These are phyloP conservation scores for Oceanites oceanicus DNA, from an alignment of 2,113 vertebrate species.

Conservation along the genomic window DNA sequence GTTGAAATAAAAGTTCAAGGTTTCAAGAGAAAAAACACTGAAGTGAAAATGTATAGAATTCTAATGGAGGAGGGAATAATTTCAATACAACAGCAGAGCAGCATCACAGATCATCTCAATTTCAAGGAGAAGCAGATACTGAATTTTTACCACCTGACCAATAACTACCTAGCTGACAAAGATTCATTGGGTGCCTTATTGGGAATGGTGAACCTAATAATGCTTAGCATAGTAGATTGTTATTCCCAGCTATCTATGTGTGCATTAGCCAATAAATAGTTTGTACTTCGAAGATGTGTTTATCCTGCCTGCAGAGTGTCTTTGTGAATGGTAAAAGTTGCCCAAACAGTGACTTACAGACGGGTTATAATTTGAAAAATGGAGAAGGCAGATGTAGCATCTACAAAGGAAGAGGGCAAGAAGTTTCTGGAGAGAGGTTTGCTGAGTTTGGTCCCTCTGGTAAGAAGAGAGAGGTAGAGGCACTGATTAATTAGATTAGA, in stretches of 20 bases:
- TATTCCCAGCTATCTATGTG: background rate
- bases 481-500: no score
- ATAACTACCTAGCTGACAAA: background rate
- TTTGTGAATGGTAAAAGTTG: background rate
- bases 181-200: background rate
- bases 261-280: background rate
- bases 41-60: background rate
- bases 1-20: background rate
- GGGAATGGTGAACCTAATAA: background rate
- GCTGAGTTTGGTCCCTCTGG: background rate
- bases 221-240: rapidly evolving
- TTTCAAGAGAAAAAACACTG: background rate
- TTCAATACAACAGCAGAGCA: background rate
- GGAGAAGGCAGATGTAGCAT: background rate
- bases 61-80: background rate
- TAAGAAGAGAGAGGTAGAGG: background rate
- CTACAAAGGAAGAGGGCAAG: background rate
- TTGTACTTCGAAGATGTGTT: background rate
- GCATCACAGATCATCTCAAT: background rate
- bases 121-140: background rate
- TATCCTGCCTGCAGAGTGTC: background rate
- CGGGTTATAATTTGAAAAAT: background rate
- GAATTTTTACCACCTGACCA: background rate
- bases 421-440: background rate
- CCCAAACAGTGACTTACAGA: background rate